phyloP scores from a whole-genome alignment of 2,888 invertebrate species.

The Calameuta pallipes region DNA sequence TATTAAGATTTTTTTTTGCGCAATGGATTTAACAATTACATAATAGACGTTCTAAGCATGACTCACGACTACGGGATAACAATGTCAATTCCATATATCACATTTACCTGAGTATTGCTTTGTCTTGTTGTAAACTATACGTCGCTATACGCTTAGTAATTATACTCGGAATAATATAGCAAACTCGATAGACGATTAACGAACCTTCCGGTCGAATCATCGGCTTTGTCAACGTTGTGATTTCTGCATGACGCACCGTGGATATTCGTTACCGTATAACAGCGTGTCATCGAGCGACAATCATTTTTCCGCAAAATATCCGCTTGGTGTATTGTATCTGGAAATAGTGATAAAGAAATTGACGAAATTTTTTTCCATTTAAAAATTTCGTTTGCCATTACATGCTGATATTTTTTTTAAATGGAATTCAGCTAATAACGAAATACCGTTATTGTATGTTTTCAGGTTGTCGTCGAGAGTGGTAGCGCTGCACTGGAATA shows the following conservation, averaged over 20 bases:
- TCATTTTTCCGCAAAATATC: not conserved
- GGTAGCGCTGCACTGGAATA: conserved; percentile 88
- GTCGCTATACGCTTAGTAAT: not conserved
- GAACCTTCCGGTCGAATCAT: not conserved
- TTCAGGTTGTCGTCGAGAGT: conserved; percentile 88
- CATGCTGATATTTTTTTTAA: not conserved
- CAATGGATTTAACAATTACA: not conserved
- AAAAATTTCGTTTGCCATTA: not conserved
- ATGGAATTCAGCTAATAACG: not conserved
- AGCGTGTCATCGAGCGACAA: not conserved
- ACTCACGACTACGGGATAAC: not conserved
- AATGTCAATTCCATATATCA: not conserved
- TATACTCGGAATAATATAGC: not conserved
- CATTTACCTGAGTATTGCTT: not conserved
- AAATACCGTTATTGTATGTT: not conserved
- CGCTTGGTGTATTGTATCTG: not conserved
- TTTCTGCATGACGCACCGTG: not conserved
- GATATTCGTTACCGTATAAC: not conserved
- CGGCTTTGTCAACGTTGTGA: not conserved
- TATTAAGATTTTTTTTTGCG: not conserved
- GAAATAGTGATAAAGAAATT: not conserved
- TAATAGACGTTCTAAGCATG: not conserved
- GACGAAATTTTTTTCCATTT: not conserved
- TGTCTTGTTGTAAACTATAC: not conserved
- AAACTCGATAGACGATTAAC: not conserved